Conservation (phyloP, 2,113 vertebrate genomes). For the Strigops habroptila region DNA sequence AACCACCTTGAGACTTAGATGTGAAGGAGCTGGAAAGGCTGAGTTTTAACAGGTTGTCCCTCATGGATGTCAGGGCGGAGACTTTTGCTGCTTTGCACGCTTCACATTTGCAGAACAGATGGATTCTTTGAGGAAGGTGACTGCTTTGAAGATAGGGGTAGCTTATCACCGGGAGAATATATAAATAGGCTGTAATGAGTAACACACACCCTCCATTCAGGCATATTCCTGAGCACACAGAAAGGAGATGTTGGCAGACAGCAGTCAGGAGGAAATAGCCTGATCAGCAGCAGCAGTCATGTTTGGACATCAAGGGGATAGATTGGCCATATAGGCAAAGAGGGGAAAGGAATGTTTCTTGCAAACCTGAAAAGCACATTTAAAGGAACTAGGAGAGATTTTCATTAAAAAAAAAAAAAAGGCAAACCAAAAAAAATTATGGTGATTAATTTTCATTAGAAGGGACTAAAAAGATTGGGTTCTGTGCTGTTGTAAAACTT, state of each 20-base stretch:
- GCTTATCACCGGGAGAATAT: neutral
- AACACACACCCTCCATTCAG: neutral
- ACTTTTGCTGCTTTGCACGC: neutral
- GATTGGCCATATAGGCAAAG: neutral
- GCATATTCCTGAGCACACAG: neutral
- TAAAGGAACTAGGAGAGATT: neutral
- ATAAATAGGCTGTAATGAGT: neutral
- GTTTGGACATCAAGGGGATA: neutral
- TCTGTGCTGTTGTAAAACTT: neutral
- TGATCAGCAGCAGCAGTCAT: neutral
- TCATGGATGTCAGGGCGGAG: neutral
- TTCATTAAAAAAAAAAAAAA: neutral
- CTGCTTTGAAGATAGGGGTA: neutral
- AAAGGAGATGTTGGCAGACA: neutral
- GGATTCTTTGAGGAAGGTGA: neutral
- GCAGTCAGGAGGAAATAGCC: neutral
- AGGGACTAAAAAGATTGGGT: slow-evolving; percentile 11
- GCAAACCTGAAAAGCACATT: neutral
- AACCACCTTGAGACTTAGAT: neutral
- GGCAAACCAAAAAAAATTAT: neutral
- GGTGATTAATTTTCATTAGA: slow-evolving; percentile 30
- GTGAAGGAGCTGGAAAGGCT: neutral
- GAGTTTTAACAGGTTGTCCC: neutral
- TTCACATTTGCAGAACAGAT: neutral
- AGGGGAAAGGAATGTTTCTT: neutral